Percentiles rank a stretch among this genome's conserved stretches.
phyloP scores from a whole-genome alignment of 2,797 vertebrate genomes.

The Choloepus didactylus region DNA sequence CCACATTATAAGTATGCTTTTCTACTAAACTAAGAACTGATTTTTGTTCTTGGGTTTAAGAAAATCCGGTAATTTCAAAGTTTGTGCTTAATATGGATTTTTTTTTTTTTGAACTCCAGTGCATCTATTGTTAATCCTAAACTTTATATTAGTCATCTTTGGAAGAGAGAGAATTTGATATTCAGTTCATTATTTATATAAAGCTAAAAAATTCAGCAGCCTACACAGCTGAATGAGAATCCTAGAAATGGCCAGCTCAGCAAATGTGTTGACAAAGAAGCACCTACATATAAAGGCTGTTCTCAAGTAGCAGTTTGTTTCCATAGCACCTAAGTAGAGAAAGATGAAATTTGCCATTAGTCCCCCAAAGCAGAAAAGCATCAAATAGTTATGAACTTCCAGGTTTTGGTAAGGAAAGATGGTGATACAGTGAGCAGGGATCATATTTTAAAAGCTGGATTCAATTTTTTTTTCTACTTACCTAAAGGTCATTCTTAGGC shows the following conservation, averaged over 20 bases:
- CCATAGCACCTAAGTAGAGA: constrained; percentile 30
- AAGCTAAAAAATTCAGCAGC: background rate
- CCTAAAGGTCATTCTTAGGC: background rate
- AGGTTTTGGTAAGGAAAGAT: constrained; percentile 33
- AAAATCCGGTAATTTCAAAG: background rate
- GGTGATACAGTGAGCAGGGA: background rate
- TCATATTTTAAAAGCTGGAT: constrained; percentile 8
- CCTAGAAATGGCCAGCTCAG: constrained; percentile 26
- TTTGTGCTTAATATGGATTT: background rate
- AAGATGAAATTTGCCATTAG: constrained; percentile 5
- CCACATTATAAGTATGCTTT: background rate
- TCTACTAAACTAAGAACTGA: background rate
- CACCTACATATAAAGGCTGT: background rate
- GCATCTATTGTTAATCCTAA: background rate
- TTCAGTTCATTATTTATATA: background rate
- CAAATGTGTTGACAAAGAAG: background rate
- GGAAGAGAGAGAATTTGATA: constrained; percentile 22
- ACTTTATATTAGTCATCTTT: constrained; percentile 22
- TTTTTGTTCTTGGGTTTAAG: constrained; percentile 23
- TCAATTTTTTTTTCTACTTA: background rate
- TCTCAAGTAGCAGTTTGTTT: constrained; percentile 38
- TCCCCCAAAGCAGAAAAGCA: background rate
- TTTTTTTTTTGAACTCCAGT: constrained; percentile 42
- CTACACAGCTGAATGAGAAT: background rate
- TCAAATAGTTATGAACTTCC: background rate